Evolutionary conservation across 2,888 invertebrate genomes (phyloP).

Genomic region (Fragum sueziense): DNA sequence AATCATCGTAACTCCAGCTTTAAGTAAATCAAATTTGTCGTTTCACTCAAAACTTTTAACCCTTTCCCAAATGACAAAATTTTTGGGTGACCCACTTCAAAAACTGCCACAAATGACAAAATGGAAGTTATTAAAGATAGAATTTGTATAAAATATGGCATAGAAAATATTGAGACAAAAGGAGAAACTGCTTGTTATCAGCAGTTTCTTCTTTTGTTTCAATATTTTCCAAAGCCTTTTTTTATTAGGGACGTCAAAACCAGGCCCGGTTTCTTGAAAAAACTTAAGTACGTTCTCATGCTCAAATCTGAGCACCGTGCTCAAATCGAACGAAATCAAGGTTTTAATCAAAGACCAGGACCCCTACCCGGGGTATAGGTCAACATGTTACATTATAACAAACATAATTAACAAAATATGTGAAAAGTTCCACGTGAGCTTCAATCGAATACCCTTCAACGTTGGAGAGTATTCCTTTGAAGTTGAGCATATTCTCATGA

Average conservation of each 20-base stretch:
- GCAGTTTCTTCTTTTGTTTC: neutral
- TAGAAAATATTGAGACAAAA: neutral
- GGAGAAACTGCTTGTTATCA: neutral
- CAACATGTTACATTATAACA: no score
- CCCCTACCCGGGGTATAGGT: no score
- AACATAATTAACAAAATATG: no score
- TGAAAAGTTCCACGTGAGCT: no score
- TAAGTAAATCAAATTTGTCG: neutral
- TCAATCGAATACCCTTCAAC: no score
- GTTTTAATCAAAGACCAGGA: neutral
- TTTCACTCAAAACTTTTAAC: neutral
- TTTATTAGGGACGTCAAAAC: no score
- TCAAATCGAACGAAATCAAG: neutral
- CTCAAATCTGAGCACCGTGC: neutral
- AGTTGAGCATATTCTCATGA: no score
- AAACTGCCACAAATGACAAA: no score
- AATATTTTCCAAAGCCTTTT: neutral
- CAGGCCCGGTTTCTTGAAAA: no score
- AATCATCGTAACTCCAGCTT: neutral
- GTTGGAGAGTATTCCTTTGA: no score
- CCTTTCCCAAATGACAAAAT: neutral
- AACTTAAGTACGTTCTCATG: neutral
- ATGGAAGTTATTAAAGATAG: no score
- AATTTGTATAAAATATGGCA: neutral
- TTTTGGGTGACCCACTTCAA: neutral